phyloP scores from a whole-genome alignment of 2,113 vertebrate species.

The Lota lota region DNA sequence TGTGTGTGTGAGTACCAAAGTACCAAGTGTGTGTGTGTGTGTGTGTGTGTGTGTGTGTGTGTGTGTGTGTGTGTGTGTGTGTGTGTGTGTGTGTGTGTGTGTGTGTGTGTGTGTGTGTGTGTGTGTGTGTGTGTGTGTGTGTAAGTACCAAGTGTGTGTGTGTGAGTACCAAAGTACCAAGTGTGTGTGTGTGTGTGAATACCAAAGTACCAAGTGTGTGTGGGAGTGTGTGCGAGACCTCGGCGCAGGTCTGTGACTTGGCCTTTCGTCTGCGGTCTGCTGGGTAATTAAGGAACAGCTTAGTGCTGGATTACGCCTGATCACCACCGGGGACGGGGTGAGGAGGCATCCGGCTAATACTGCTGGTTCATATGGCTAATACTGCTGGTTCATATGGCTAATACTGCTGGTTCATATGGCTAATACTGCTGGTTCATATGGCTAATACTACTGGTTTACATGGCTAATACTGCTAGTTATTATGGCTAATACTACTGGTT shows the following conservation, averaged over 20 bases:
- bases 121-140: too few species aligned
- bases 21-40: too few species aligned
- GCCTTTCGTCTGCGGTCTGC: conserved; percentile 55
- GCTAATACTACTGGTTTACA: too few species aligned
- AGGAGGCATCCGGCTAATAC: conserved; percentile 64
- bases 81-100: too few species aligned
- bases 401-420: too few species aligned
- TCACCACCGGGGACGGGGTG: conserved; percentile 64
- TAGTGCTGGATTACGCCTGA: conserved; percentile 64
- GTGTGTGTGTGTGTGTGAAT: too few species aligned
- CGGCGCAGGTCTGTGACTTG: conserved; percentile 32
- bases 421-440: too few species aligned
- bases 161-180: neutral
- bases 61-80: too few species aligned
- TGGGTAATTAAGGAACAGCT: conserved; percentile 70
- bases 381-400: conserved; percentile 15
- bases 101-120: too few species aligned
- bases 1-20: too few species aligned
- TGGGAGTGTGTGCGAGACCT: conserved; percentile 28
- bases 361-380: too few species aligned
- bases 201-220: neutral
- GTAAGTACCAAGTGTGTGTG: neutral
- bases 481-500: conserved; percentile 24
- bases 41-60: neutral
- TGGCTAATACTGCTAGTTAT: conserved; percentile 42